These are phyloP conservation scores for Drosophila seclusa DNA, from an alignment of 2,888 invertebrate genomes.

Conservation along the genomic window DNA sequence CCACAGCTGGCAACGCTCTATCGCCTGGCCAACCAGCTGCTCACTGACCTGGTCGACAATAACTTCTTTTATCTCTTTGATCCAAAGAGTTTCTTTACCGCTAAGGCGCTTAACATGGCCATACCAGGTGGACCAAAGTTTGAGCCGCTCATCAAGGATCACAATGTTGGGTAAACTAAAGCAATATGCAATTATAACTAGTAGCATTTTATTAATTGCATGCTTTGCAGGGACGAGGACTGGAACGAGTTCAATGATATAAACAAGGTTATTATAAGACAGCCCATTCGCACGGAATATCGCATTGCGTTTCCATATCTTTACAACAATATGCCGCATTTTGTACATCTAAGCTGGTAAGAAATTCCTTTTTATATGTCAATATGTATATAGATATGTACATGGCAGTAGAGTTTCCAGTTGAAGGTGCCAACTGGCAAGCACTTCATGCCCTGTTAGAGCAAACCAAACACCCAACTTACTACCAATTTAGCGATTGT, in stretches of 20 bases:
- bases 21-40: slow-evolving; percentile 97
- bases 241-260: slow-evolving; percentile 99
- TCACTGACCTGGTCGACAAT: slow-evolving; percentile 98
- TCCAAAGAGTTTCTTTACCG: slow-evolving; percentile 99
- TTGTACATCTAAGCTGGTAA: slow-evolving; percentile 99
- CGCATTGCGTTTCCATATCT: slow-evolving; percentile 99
- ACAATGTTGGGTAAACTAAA: slow-evolving; percentile 92
- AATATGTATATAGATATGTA: slow-evolving; percentile 18
- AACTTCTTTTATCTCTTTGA: slow-evolving; percentile 99
- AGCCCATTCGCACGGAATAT: slow-evolving; percentile 99
- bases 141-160: slow-evolving; percentile 99
- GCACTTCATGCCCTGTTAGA: slow-evolving; percentile 73
- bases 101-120: slow-evolving; percentile 99
- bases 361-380: slow-evolving; percentile 77
- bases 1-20: slow-evolving; percentile 99
- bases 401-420: slow-evolving; percentile 57
- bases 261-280: slow-evolving; percentile 99
- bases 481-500: slow-evolving; percentile 87
- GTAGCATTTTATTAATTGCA: no score
- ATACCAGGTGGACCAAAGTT: slow-evolving; percentile 99
- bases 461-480: slow-evolving; percentile 82
- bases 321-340: slow-evolving; percentile 99
- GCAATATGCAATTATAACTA: fast-evolving
- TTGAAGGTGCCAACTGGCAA: slow-evolving; percentile 20
- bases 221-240: slow-evolving; percentile 94